Base-by-base conservation (phyloP, 1,140 invertebrate species). In the Colletes latitarsis region DNA sequence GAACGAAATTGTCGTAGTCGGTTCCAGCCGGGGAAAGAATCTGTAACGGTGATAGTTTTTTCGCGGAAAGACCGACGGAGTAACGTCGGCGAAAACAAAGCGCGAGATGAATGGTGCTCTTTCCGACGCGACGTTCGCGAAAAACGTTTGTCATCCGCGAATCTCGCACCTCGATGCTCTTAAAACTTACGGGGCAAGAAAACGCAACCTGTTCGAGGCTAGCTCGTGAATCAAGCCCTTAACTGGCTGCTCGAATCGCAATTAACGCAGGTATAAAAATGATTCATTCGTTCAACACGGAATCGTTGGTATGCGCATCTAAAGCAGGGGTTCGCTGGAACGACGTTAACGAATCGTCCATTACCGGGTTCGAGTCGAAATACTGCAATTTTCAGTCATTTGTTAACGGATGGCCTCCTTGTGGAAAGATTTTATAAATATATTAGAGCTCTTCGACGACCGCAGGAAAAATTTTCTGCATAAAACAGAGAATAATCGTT, bases 71-170 rank as follows among this genome's bases (percentile, higher is more conserved):
- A 55, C 55, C 52, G 43, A 62, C 55, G 68, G 57, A 74, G 73
- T 21, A 74, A 81, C 62, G 66, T 57, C 57, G 64, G 60, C 30
- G 81, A 84, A 81, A 87, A 82, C 76, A 86, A 77, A 83, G 67
- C 57, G 19, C 66, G 71, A 85, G 84, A 86, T 76, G 81, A 86
- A 82, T 82, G 83, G 80, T 63, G 71, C 71, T 85, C 30, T 30
- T 30, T 84, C 73, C 77, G 81, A 73, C 80, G 82, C 77, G 84
- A 73, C 78, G 62, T 55, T 82, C 74, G 76, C 79, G 74, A 82
- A 79, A 84, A 82, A 86, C 83, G 80, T 87, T 77, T 81, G 86
- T 85, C 74, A 70, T 75, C 58, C 68, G 82, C 70, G 82, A 85
- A 85, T 76, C 73, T 84, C 67, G 55, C 52, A n/a, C 62, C 72